Conservation (phyloP, 2,113 vertebrate genomes). For the Etia nguti region DNA sequence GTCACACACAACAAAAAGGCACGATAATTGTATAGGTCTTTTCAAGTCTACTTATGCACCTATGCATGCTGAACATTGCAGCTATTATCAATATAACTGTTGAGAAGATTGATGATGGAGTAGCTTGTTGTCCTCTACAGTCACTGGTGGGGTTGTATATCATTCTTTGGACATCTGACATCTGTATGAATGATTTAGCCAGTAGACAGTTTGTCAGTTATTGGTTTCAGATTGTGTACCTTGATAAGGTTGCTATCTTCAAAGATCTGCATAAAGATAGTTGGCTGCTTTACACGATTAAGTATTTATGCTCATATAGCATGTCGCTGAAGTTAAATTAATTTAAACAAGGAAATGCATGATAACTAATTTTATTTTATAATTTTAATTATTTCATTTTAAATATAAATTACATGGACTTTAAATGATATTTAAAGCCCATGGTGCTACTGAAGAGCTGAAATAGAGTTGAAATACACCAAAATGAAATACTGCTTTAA, state of each 20-base stretch:
- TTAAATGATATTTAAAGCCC: neutral
- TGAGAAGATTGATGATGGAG: slow-evolving; percentile 7
- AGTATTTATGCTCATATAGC: neutral
- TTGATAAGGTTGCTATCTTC: neutral
- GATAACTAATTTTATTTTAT: neutral
- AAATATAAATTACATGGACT: neutral
- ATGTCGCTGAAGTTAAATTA: neutral
- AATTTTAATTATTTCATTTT: neutral
- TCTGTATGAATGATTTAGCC: neutral
- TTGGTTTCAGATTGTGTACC: neutral
- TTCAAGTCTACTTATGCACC: neutral
- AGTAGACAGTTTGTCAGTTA: neutral
- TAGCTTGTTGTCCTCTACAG: neutral
- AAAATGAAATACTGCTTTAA: slow-evolving; percentile 46
- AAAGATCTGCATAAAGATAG: neutral
- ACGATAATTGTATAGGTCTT: neutral
- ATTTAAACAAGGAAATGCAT: neutral
- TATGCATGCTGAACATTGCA: neutral
- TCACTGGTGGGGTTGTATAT: neutral
- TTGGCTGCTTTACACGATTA: neutral
- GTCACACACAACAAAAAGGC: neutral
- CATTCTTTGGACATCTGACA: slow-evolving; percentile 5
- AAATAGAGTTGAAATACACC: neutral
- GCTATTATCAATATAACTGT: neutral
- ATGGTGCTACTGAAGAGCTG: neutral